phyloP scores from a whole-genome alignment of 1,140 invertebrate genomes.

The Aphelenchoides avenae region DNA sequence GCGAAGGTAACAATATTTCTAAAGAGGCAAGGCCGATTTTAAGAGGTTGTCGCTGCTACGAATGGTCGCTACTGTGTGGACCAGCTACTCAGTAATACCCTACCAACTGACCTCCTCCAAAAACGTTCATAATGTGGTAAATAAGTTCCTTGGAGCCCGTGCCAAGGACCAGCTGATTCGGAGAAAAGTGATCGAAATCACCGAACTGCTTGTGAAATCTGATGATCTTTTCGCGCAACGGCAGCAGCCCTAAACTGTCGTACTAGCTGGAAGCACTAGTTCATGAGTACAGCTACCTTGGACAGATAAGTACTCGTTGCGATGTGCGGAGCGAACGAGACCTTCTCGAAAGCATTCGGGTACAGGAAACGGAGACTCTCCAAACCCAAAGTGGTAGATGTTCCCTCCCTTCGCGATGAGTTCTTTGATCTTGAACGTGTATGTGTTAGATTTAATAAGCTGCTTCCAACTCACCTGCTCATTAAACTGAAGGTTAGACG shows the following conservation, averaged over 20 bases:
- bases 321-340: slow-evolving; percentile 51
- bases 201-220: slow-evolving; percentile 58
- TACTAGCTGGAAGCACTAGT: neutral
- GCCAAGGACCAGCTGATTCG: slow-evolving; percentile 57
- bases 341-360: slow-evolving; percentile 49
- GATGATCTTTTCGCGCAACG: slow-evolving; percentile 52
- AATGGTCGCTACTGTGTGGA: neutral
- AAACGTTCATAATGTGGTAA: slow-evolving; percentile 56
- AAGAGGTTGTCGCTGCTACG: neutral
- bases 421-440: slow-evolving; percentile 38
- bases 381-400: slow-evolving; percentile 60
- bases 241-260: slow-evolving; percentile 48
- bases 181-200: slow-evolving; percentile 38
- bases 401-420: slow-evolving; percentile 48
- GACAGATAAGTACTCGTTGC: slow-evolving; percentile 59
- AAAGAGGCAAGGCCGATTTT: slow-evolving; percentile 13
- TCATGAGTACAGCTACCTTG: slow-evolving; percentile 45
- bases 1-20: slow-evolving; percentile 59
- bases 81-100: neutral
- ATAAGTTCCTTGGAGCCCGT: slow-evolving; percentile 61
- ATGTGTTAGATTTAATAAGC: no score
- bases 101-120: slow-evolving; percentile 56
- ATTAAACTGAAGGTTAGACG: no score
- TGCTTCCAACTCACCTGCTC: no score
- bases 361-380: slow-evolving; percentile 61